phyloP scores from a whole-genome alignment of 92 coral and sea anemone species.

The Desmophyllum pertusum region DNA sequence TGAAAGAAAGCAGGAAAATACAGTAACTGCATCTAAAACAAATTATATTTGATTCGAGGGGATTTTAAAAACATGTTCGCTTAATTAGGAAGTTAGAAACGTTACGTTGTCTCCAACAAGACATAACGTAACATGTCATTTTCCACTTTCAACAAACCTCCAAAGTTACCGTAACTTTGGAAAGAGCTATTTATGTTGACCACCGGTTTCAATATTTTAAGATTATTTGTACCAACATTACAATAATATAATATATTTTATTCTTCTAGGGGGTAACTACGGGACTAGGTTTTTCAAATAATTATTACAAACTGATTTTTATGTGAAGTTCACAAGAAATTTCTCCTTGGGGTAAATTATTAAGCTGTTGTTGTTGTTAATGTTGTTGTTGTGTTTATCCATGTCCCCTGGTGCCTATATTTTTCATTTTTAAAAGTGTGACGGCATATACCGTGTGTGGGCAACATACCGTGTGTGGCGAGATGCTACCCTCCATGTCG shows the following conservation, averaged over 20 bases:
- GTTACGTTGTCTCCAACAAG: not conserved
- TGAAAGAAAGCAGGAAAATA: not conserved
- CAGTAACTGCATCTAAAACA: not conserved
- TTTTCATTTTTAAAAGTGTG: not conserved
- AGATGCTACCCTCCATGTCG: not conserved
- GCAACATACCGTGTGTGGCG: too few relatives aligned
- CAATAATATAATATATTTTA: conserved; percentile 6
- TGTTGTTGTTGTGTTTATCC: not conserved
- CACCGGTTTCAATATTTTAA: conserved; percentile 36
- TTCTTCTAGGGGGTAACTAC: not conserved
- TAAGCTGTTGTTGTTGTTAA: not conserved
- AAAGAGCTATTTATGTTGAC: conserved; percentile 35
- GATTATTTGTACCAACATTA: conserved; percentile 19
- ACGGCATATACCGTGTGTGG: not conserved
- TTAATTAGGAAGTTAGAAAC: not conserved
- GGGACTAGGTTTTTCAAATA: not conserved
- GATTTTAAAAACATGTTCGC: not conserved
- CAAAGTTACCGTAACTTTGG: not conserved
- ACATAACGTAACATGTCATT: too few relatives aligned
- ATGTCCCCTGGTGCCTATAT: not conserved
- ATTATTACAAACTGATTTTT: conserved; percentile 13
- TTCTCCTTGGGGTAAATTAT: not conserved
- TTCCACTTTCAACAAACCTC: not conserved
- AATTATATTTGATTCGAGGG: not conserved
- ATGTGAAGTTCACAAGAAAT: not conserved